Evolutionary conservation across 1,140 invertebrate species (phyloP).

Genomic region (Bombyx mandarina): DNA sequence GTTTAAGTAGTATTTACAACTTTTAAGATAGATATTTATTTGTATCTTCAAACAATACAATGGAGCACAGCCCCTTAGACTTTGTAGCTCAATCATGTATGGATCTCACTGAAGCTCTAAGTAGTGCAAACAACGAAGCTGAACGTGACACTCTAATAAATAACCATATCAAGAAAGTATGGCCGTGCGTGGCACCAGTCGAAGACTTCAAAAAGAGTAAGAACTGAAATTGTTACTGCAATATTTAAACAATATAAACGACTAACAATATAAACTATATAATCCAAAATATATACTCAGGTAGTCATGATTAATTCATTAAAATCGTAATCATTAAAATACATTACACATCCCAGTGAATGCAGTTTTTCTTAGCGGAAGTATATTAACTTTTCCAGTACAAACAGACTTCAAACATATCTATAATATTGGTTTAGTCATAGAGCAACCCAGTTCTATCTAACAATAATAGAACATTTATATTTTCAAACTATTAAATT

Average conservation of each 20-base stretch:
- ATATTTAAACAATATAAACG: background rate
- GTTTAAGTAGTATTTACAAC: too few relatives aligned
- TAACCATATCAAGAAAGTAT: slow-evolving; percentile 65
- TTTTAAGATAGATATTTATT: background rate
- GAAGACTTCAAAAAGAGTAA: slow-evolving; percentile 64
- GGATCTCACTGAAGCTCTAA: slow-evolving; percentile 51
- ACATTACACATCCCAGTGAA: too few relatives aligned
- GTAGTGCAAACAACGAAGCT: slow-evolving; percentile 23
- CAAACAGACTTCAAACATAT: too few relatives aligned
- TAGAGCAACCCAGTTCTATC: too few relatives aligned
- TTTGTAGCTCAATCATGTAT: slow-evolving; percentile 58
- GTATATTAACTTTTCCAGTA: too few relatives aligned
- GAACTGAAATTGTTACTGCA: slow-evolving; percentile 8
- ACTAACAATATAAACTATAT: too few relatives aligned
- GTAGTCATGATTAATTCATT: too few relatives aligned
- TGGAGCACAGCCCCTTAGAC: slow-evolving; percentile 60
- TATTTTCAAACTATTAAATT: too few relatives aligned
- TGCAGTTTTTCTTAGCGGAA: too few relatives aligned
- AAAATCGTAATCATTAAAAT: too few relatives aligned
- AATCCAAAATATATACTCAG: background rate
- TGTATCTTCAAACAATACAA: background rate
- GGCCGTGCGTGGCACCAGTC: slow-evolving; percentile 33
- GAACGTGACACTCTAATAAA: slow-evolving; percentile 45
- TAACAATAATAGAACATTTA: too few relatives aligned
- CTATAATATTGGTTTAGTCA: too few relatives aligned